Conservation (phyloP, 2,888 invertebrate genomes). For the Dione juno region DNA sequence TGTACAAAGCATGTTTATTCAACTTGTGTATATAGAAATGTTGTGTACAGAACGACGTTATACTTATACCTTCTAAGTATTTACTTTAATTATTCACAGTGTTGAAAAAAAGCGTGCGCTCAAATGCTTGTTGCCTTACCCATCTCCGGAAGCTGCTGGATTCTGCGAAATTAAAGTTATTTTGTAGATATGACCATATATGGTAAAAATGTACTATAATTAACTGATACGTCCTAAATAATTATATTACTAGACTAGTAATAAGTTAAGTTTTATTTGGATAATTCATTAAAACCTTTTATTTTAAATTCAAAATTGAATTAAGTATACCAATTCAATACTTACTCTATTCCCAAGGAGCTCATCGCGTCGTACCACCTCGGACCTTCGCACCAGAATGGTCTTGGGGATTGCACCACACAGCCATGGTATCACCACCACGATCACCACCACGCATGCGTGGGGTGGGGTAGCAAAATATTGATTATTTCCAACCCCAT, state of each 20-base stretch:
- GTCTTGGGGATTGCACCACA: constrained; percentile 62
- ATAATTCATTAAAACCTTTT: neutral
- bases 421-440: constrained; percentile 70
- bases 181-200: constrained; percentile 43
- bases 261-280: too few relatives aligned
- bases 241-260: neutral
- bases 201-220: neutral
- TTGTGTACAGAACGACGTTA: constrained; percentile 56
- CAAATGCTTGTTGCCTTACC: constrained; percentile 55
- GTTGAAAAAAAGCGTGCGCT: constrained; percentile 50
- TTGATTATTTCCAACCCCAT: constrained; percentile 76
- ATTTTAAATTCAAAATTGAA: neutral
- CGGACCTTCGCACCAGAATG: constrained; percentile 65
- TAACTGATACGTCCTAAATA: neutral
- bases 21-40: constrained; percentile 61
- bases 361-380: constrained; percentile 52
- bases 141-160: constrained; percentile 28
- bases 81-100: constrained; percentile 55
- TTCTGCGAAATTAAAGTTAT: constrained; percentile 31
- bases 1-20: constrained; percentile 69
- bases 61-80: constrained; percentile 53
- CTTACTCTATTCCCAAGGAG: constrained; percentile 25
- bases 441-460: constrained; percentile 79
- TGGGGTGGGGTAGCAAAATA: constrained; percentile 73
- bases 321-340: constrained; percentile 38